Evolutionary conservation across 2,113 vertebrate species (phyloP), one percentile per base, ranked within the genome.

Genomic region (Ophiodon elongatus): DNA sequence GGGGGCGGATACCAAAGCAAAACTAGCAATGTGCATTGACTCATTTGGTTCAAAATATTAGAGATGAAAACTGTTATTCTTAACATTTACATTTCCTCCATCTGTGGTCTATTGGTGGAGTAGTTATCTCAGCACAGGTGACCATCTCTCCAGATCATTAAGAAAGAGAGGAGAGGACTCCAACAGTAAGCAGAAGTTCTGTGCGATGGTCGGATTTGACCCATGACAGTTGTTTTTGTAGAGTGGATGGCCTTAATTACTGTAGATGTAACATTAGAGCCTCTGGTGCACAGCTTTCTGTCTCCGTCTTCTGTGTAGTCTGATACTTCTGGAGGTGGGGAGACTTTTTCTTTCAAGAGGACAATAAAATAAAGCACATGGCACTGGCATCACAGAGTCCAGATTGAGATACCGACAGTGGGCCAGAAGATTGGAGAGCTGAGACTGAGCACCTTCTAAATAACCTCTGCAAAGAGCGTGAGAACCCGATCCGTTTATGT

Each of bases 211-310:
- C 23, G 23, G 74, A 39, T 79, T 62, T 69, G 79, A 84, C 75
- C 77, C 68, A 62, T 73, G 74, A 87, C 86, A 85, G 77, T 92
- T 91, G 77, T 87, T 86, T 83, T 45, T 82, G 66, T 64, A 47
- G 21, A 52, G 57, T 63, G 82, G 59, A 90, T 85, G 82, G 86
- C 65, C 77, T 87, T 89, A 76, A 92, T 93, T 86, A 90, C 60
- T 56, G 74, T 54, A 85, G 67, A 85, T 75, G 84, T 72, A 90
- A 93, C 87, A 52, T 68, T 69, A 80, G 73, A 91, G 47, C 66
- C 54, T 84, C 56, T 41, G 70, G 59, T 52, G 83, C 52, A 52
- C 76, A 88, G 74, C 60, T 57, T 62, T 80, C 63, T 65, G 74
- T 80, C 73, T 31, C n/a, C 39, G 82, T 82, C 52, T 60, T 88